Percentiles rank a stretch among this genome's conserved stretches.
phyloP scores from a whole-genome alignment of 2,797 vertebrate species.

The Oreochromis grahami region DNA sequence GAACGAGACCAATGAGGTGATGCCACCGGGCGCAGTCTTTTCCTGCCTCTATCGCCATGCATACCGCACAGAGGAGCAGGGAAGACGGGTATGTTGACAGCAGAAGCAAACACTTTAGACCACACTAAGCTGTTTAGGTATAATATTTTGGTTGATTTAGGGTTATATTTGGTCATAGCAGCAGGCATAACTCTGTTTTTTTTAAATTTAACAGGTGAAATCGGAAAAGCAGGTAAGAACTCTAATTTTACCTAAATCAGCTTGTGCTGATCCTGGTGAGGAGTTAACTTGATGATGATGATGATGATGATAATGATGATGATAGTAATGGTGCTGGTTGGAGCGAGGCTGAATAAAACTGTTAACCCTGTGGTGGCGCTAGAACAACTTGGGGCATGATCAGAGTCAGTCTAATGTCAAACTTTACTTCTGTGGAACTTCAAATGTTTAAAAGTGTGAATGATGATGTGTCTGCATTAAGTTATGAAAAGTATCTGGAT shows the following conservation, averaged over 20 bases:
- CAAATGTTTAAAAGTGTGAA: background rate
- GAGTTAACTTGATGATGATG: background rate
- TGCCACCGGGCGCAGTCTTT: slow-evolving; percentile 92
- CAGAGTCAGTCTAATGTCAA: background rate
- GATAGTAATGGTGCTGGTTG: background rate
- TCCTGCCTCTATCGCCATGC: slow-evolving; percentile 96
- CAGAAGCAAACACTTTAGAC: background rate
- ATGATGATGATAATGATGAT: background rate
- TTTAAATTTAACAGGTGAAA: slow-evolving; percentile 36
- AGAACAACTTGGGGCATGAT: background rate
- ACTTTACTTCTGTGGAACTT: background rate
- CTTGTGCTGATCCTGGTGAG: slow-evolving; percentile 2
- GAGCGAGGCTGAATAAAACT: background rate
- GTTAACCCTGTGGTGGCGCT: fast-evolving
- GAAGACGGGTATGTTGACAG: slow-evolving; percentile 79
- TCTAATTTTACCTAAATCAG: background rate
- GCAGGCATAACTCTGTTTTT: slow-evolving; percentile 38
- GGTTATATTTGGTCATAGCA: slow-evolving; percentile 11
- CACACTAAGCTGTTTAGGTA: background rate
- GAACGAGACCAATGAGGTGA: slow-evolving; percentile 94
- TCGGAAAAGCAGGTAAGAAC: slow-evolving; percentile 27
- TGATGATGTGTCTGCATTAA: background rate
- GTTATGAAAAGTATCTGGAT: background rate
- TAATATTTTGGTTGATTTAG: background rate
- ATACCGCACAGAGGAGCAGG: slow-evolving; percentile 94